Evolutionary conservation across 2,113 vertebrate genomes (phyloP), one percentile per base, ranked within the genome.

Genomic region (Phrynocephalus versicolor): DNA sequence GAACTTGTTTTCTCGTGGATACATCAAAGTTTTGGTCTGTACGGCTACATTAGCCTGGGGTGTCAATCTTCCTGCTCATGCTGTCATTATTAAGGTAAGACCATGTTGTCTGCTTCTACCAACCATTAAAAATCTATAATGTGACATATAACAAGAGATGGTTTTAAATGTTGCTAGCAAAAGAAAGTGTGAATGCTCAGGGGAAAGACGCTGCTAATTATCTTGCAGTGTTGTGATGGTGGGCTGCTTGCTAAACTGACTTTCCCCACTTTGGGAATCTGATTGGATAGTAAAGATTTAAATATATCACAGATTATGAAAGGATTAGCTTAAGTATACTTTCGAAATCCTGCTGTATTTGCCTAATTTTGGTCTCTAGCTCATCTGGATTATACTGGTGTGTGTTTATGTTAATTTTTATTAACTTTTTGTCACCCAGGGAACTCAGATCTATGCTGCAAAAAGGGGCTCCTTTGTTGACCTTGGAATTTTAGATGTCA

Each of bases 21-120:
- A 98, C 91, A 95, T 99, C 84, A 99, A 98, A 96, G 98, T 99
- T 51, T 94, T 99, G 19, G 97, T 99, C 84, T 99, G 98, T 76
- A 99, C 99, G 58, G 99, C 99, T 83, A 99, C 99, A 0, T 95
- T 99, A 16, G 99, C 99, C 92, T 99, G 99, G 99, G 99, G 99
- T 88, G 98, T 99, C 94, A 99, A 99, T 97, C 97, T 99, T 92
- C 99, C 99, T n/a, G 99, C 99, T 45, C 99, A 99, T 79, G 99
- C 98, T 65, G 98, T 99, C 91, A 97, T 99, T 94, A 99, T 99
- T 96, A 99, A 99, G 98, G 99, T 99, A 85, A 89, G 93, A 85
- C 70, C 75, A 94, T 91, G 74, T 75, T 41, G 77, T 91, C 14
- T 89, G 62, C 92, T 90, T 79, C 86, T 93, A 90, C 74, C 89